A percentile compares a stretch with the other conserved stretches of the same genome.
phyloP scores from a whole-genome alignment of 2,113 vertebrate species.

The Prochilodus magdalenae region DNA sequence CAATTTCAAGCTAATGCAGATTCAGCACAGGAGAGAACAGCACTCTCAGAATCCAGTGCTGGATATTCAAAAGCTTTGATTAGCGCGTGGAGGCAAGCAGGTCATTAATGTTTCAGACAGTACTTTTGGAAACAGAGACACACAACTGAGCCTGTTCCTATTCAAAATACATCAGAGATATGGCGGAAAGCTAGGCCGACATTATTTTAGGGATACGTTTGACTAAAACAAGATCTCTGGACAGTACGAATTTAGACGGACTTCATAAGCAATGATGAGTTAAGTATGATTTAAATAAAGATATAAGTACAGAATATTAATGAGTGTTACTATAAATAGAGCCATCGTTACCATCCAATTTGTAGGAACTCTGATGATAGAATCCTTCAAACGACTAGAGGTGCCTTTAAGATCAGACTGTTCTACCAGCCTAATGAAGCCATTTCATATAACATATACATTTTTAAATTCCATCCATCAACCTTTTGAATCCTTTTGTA shows the following conservation, averaged over 20 bases:
- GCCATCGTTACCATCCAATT: too few relatives aligned
- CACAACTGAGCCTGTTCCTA: background rate
- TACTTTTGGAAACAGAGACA: background rate
- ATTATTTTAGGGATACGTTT: background rate
- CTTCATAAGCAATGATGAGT: background rate
- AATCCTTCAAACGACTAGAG: background rate
- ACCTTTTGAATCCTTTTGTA: too few relatives aligned
- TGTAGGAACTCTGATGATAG: too few relatives aligned
- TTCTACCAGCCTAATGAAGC: background rate
- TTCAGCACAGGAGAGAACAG: background rate
- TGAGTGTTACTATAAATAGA: too few relatives aligned
- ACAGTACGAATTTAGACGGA: background rate
- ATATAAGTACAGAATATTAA: background rate
- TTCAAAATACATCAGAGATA: background rate
- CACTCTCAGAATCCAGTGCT: conserved; percentile 2
- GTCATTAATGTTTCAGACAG: background rate
- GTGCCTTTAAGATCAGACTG: background rate
- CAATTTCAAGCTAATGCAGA: background rate
- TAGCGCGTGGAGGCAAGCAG: background rate
- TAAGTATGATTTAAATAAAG: background rate
- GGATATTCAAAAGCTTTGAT: conserved; percentile 14
- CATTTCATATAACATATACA: background rate
- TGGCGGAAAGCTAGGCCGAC: too few relatives aligned
- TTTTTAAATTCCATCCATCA: too few relatives aligned
- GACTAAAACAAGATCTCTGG: too few relatives aligned